A percentile compares a stretch with the other conserved stretches of the same genome.
Conservation (phyloP, 2,888 invertebrate species). For the Drosophila putrida region DNA sequence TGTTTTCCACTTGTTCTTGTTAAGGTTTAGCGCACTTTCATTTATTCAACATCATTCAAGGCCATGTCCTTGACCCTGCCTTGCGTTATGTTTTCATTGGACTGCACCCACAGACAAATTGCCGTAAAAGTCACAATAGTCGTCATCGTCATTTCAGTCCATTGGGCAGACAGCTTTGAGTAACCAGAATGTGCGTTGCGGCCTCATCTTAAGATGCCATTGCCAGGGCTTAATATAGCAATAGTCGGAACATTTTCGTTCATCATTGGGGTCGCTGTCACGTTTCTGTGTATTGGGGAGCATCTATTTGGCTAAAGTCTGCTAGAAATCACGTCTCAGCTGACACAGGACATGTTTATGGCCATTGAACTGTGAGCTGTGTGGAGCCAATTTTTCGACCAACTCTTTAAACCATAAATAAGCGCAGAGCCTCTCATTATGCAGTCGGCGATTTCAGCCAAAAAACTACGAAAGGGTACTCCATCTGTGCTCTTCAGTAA, state of each 20-base stretch:
- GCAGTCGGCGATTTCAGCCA: conserved; percentile 33
- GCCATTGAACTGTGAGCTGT: conserved; percentile 47
- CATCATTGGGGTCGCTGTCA: conserved; percentile 49
- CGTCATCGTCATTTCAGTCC: conserved; percentile 60
- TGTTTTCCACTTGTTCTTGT: conserved; percentile 18
- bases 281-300: conserved; percentile 47
- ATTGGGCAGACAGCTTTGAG: conserved; percentile 53
- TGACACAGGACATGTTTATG: conserved; percentile 47
- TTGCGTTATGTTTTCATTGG: conserved; percentile 38
- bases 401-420: conserved; percentile 66
- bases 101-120: conserved; percentile 70
- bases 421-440: conserved; percentile 50
- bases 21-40: neutral
- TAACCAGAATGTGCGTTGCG: conserved; percentile 45
- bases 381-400: conserved; percentile 6
- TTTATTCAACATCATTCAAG: neutral
- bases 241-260: conserved; percentile 44
- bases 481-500: conserved; percentile 46
- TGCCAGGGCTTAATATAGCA: conserved; percentile 62
- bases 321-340: conserved; percentile 60
- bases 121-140: conserved; percentile 69
- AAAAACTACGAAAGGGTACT: conserved; percentile 10
- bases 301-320: conserved; percentile 42
- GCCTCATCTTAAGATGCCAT: conserved; percentile 42
- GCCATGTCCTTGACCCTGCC: conserved; percentile 65